Evolutionary conservation across 2,797 vertebrate genomes (phyloP).

Genomic region (Pangasius sanitwongsei): DNA sequence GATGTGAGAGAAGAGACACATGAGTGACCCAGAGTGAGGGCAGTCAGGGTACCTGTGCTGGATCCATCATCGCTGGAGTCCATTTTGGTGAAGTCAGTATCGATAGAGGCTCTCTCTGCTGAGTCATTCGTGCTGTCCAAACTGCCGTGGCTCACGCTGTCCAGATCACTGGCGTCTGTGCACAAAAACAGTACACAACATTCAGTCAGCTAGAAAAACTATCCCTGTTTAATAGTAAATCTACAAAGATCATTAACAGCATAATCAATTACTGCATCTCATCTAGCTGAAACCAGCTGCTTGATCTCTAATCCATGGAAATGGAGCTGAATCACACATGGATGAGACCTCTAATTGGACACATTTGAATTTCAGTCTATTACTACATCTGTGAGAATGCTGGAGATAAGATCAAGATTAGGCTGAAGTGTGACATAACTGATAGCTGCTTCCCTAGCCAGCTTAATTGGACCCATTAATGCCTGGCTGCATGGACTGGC

Average conservation of each 20-base stretch:
- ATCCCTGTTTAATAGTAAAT: neutral
- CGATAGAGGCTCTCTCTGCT: constrained; percentile 81
- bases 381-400: constrained; percentile 50
- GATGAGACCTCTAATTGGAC: neutral
- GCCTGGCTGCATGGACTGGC: constrained; percentile 53
- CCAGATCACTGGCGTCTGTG: constrained; percentile 85
- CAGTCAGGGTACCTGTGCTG: constrained; percentile 76
- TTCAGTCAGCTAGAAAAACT: constrained; percentile 32
- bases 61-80: constrained; percentile 86
- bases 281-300: neutral
- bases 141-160: constrained; percentile 87
- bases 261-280: constrained; percentile 9
- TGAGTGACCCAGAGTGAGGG: constrained; percentile 29
- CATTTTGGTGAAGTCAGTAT: constrained; percentile 83
- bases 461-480: constrained; percentile 65
- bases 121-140: constrained; percentile 85
- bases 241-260: constrained; percentile 5
- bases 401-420: constrained; percentile 55
- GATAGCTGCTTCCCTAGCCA: neutral
- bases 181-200: constrained; percentile 66
- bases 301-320: constrained; percentile 6
- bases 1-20: neutral
- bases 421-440: constrained; percentile 50
- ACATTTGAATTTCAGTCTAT: constrained; percentile 30
- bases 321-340: neutral